A percentile compares a stretch with the other conserved stretches of the same genome.
These are phyloP conservation scores for Dolichomitus sp. DNA, from an alignment of 2,888 invertebrate genomes.

Conservation along the genomic window DNA sequence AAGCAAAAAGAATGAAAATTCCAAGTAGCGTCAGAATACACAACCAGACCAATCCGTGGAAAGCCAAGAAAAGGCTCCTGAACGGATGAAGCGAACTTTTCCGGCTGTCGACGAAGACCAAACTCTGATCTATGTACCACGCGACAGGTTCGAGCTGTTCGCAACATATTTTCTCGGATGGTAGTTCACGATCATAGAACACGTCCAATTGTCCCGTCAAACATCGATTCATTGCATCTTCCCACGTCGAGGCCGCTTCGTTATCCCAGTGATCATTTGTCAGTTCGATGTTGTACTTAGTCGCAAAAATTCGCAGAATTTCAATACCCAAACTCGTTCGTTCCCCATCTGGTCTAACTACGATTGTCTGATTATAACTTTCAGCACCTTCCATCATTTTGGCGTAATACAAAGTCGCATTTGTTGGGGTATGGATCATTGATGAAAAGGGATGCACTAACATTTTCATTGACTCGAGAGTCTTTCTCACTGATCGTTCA, in stretches of 20 bases:
- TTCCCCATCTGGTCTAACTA: neutral
- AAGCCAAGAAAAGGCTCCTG: conserved; percentile 55
- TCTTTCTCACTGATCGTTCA: too few species aligned
- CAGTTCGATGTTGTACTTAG: neutral
- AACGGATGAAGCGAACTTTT: conserved; percentile 23
- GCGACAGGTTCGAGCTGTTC: neutral
- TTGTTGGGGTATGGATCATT: neutral
- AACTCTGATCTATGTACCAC: conserved; percentile 20
- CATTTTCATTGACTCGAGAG: too few species aligned
- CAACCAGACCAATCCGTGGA: conserved; percentile 57
- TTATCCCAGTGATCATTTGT: neutral
- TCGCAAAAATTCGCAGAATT: neutral
- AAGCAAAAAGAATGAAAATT: conserved; percentile 24
- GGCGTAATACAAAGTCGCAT: neutral
- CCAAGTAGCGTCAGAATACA: conserved; percentile 28
- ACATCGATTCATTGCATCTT: neutral
- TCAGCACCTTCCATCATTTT: neutral
- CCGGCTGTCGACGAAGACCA: neutral
- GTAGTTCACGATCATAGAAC: neutral
- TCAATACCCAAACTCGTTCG: conserved; percentile 12
- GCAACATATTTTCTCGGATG: neutral
- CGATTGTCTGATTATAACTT: too few species aligned
- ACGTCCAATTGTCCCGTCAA: neutral
- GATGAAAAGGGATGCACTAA: neutral
- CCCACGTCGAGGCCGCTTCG: neutral